Evolutionary conservation across 2,113 vertebrate species (phyloP).

Genomic region (Semicossyphus pulcher): DNA sequence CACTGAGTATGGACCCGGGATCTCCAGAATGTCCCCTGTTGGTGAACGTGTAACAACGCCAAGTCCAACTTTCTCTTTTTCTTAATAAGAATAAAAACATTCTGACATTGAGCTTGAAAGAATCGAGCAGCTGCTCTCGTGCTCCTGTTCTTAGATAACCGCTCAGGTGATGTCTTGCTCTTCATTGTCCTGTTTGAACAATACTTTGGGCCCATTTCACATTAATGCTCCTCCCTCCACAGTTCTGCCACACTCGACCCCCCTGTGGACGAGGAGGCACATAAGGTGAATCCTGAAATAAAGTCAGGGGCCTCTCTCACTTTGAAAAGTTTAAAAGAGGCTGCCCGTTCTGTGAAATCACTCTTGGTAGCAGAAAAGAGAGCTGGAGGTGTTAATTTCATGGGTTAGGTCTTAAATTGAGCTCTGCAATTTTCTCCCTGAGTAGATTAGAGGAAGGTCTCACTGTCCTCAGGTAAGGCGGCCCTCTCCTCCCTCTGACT

Average conservation of each 20-base stretch:
- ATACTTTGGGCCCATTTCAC: constrained; percentile 15
- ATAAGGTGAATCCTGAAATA: constrained; percentile 72
- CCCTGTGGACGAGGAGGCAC: constrained; percentile 49
- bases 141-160: neutral
- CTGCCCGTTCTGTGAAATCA: constrained; percentile 76
- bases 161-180: neutral
- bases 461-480: constrained; percentile 82
- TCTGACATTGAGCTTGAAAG: too few relatives aligned
- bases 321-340: constrained; percentile 79
- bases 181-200: constrained; percentile 23
- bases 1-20: too few relatives aligned
- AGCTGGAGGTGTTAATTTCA: constrained; percentile 88
- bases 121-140: neutral
- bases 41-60: too few relatives aligned
- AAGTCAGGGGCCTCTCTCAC: constrained; percentile 69
- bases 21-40: too few relatives aligned
- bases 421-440: constrained; percentile 80
- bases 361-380: constrained; percentile 78
- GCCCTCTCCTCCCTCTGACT: constrained; percentile 66
- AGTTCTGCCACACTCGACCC: constrained; percentile 18
- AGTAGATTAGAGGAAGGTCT: constrained; percentile 84
- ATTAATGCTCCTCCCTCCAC: constrained; percentile 28
- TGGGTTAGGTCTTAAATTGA: constrained; percentile 86
- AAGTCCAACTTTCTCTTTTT: too few relatives aligned
- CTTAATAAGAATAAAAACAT: too few relatives aligned